Percentiles rank a stretch among this genome's conserved stretches.
Conservation (phyloP, 2,888 invertebrate genomes). For the Epirrhoe alternata region DNA sequence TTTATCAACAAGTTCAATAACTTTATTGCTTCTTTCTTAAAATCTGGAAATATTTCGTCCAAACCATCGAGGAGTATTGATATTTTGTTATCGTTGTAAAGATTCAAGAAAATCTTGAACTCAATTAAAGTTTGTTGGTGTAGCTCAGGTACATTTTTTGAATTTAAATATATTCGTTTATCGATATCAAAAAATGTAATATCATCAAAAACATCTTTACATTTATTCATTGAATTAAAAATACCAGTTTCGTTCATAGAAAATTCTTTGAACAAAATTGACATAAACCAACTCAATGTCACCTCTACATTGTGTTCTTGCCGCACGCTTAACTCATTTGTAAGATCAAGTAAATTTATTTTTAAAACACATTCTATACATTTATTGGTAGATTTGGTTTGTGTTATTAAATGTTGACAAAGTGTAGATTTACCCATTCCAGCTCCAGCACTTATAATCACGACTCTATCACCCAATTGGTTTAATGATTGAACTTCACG, state of each 20-base stretch:
- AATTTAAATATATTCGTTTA: not conserved
- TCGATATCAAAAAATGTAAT: not conserved
- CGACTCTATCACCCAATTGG: constrained; percentile 33
- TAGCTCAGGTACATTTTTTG: not conserved
- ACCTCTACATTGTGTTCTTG: not conserved
- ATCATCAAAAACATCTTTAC: not conserved
- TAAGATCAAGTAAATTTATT: constrained; percentile 39
- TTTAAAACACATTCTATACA: constrained; percentile 37
- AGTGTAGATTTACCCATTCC: constrained; percentile 50
- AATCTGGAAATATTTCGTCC: constrained; percentile 20
- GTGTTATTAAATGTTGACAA: constrained; percentile 41
- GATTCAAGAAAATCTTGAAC: constrained; percentile 15
- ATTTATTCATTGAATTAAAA: not conserved
- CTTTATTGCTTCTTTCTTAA: constrained; percentile 25
- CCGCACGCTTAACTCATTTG: constrained; percentile 19
- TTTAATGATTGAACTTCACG: constrained; percentile 10
- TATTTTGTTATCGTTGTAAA: constrained; percentile 10
- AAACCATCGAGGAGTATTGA: constrained; percentile 16
- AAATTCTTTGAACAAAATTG: constrained; percentile 12
- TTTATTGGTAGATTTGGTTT: constrained; percentile 37
- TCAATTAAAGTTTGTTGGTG: constrained; percentile 2
- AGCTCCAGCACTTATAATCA: constrained; percentile 43
- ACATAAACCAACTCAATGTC: constrained; percentile 6
- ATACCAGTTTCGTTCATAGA: not conserved
- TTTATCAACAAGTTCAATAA: constrained; percentile 32